Conservation (phyloP, 1,140 invertebrate species). For the Ceratina calcarata region DNA sequence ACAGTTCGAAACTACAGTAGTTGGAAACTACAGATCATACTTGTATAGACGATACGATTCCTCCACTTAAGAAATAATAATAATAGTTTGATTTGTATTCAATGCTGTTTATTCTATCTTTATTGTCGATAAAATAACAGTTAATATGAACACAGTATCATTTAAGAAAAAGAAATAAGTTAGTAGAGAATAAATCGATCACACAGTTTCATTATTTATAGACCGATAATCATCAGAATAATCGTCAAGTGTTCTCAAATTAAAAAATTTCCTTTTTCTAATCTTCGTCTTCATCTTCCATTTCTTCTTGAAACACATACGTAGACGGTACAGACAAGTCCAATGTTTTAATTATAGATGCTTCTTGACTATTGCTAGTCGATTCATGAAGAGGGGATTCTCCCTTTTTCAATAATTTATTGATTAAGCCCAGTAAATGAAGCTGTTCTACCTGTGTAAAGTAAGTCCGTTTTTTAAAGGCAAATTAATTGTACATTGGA, state of each 20-base stretch:
- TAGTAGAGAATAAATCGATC: constrained; percentile 16
- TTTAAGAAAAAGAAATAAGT: constrained; percentile 4
- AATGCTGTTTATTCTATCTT: constrained; percentile 31
- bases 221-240: neutral
- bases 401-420: constrained; percentile 7
- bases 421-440: constrained; percentile 58
- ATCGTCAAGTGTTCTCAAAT: neutral
- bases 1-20: constrained; percentile 31
- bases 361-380: constrained; percentile 1
- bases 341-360: constrained; percentile 14
- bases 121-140: constrained; percentile 30
- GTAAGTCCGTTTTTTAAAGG: constrained; percentile 14
- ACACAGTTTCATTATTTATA: neutral
- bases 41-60: constrained; percentile 60
- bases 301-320: constrained; percentile 62
- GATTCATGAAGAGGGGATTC: neutral
- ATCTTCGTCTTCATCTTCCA: constrained; percentile 60
- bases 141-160: neutral
- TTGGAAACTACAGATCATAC: constrained; percentile 44
- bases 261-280: constrained; percentile 34
- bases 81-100: constrained; percentile 61
- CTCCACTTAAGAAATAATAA: constrained; percentile 64
- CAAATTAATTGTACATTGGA: neutral
- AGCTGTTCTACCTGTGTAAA: constrained; percentile 70
- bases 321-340: constrained; percentile 43